Conservation (phyloP, 2,888 invertebrate species). For the Chaitophorus viminalis region DNA sequence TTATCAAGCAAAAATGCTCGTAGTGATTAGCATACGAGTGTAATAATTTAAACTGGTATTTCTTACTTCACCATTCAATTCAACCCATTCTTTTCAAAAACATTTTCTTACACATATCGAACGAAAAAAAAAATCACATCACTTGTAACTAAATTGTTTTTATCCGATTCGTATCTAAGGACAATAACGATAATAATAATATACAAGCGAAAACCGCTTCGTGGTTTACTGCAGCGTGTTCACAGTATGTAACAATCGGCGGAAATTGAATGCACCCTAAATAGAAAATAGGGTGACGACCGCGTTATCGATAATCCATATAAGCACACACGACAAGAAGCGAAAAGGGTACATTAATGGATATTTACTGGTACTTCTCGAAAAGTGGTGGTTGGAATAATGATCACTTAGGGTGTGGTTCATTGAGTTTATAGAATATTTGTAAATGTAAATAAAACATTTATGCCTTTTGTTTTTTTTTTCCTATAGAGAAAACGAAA, state of each 20-base stretch:
- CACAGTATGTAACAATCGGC: not conserved
- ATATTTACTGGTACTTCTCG: slow-evolving; percentile 2
- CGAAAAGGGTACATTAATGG: slow-evolving; percentile 2
- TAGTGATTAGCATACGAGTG: not conserved
- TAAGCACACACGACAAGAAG: not conserved
- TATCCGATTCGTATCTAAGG: not conserved
- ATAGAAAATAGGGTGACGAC: not conserved
- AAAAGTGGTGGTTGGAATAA: not conserved
- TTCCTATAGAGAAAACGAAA: too few species aligned
- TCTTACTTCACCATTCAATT: not conserved
- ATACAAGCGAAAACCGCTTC: not conserved
- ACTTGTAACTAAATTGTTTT: not conserved
- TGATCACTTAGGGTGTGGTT: not conserved
- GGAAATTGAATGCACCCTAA: slow-evolving; percentile 8
- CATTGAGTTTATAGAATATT: not conserved
- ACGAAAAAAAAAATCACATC: not conserved
- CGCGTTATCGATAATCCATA: slow-evolving; percentile 1
- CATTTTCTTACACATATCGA: not conserved
- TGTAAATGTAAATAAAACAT: too few species aligned
- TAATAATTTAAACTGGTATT: not conserved
- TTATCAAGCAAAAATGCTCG: not conserved
- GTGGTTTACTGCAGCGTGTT: not conserved
- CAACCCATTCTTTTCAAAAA: not conserved
- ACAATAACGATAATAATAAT: not conserved
- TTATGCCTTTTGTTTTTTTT: too few species aligned